Evolutionary conservation across 1,140 invertebrate species (phyloP).

Genomic region (Pogonognathellus flavescens): DNA sequence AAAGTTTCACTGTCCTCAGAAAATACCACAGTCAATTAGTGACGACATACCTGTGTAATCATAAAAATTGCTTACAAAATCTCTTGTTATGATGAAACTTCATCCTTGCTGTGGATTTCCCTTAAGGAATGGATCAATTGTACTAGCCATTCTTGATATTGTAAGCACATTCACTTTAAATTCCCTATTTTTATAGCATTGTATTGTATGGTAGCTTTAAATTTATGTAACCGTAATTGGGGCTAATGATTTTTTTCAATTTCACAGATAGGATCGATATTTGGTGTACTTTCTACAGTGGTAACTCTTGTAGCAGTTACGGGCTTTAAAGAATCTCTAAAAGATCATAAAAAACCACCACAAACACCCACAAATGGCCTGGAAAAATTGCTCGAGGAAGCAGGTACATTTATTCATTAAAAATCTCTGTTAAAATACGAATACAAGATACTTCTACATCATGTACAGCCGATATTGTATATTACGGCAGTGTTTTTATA

Average conservation of each 20-base stretch:
- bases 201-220: neutral
- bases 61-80: neutral
- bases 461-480: too few species aligned
- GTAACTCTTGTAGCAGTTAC: slow-evolving; percentile 50
- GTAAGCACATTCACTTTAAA: neutral
- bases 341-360: neutral
- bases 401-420: slow-evolving; percentile 13
- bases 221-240: neutral
- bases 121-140: slow-evolving; percentile 52
- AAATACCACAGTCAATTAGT: too few species aligned
- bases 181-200: neutral
- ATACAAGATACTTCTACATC: too few species aligned
- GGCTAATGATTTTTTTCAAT: neutral
- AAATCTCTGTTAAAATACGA: too few species aligned
- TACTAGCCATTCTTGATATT: slow-evolving; percentile 53
- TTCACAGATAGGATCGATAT: slow-evolving; percentile 52
- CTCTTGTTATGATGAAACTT: neutral
- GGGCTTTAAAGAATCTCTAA: slow-evolving; percentile 17
- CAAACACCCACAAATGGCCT: neutral
- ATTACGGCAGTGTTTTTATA: too few species aligned
- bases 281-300: slow-evolving; percentile 46
- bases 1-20: slow-evolving; percentile 15
- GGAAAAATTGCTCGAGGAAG: slow-evolving; percentile 54
- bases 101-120: slow-evolving; percentile 59
- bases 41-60: too few species aligned